phyloP scores from a whole-genome alignment of 2,888 invertebrate genomes.

The Esperia sulphurella region DNA sequence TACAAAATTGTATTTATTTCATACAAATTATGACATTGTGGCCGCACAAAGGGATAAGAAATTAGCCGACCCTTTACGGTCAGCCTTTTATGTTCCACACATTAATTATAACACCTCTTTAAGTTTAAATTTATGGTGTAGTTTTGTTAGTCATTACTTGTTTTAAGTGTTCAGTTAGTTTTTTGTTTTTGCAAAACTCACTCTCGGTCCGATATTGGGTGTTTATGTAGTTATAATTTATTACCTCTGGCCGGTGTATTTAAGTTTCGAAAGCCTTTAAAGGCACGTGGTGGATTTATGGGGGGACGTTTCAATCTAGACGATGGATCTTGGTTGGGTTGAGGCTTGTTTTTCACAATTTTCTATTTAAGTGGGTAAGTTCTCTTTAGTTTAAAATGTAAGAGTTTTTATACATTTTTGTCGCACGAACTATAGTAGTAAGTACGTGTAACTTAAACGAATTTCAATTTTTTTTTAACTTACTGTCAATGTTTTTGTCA shows the following conservation, averaged over 20 bases:
- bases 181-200: conserved; percentile 40
- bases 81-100: conserved; percentile 63
- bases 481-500: too few species aligned
- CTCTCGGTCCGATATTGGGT: conserved; percentile 46
- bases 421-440: too few species aligned
- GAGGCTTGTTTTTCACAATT: background rate
- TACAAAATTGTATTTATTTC: conserved; percentile 49
- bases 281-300: conserved; percentile 70
- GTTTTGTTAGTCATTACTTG: conserved; percentile 67
- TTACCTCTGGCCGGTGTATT: conserved; percentile 58
- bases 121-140: conserved; percentile 68
- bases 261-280: conserved; percentile 49
- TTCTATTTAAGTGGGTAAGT: background rate
- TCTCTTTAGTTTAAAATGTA: too few species aligned
- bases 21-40: conserved; percentile 66
- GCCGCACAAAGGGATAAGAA: conserved; percentile 57
- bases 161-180: conserved; percentile 34
- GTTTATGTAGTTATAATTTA: conserved; percentile 71
- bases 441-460: too few species aligned
- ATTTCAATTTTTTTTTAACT: too few species aligned
- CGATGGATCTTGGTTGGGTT: conserved; percentile 30
- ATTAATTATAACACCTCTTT: conserved; percentile 78
- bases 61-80: conserved; percentile 58
- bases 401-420: too few species aligned
- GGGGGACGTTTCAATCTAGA: conserved; percentile 67